phyloP scores from a whole-genome alignment of 2,888 invertebrate genomes.

The Bellardia pandia region DNA sequence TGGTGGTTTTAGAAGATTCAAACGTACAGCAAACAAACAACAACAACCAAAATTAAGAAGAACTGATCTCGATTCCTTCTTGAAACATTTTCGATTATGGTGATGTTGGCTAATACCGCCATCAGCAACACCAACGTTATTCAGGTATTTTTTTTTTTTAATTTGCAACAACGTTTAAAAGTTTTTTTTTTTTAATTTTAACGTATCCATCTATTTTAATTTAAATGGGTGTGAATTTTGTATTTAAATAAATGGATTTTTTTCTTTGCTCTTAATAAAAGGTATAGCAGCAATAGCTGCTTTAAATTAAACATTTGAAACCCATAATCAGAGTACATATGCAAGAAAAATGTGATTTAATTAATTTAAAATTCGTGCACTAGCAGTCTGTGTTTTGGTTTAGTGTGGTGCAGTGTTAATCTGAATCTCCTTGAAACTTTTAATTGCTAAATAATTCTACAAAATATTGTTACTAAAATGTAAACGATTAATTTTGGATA shows the following conservation, averaged over 20 bases:
- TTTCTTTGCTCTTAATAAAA: neutral
- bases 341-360: constrained; percentile 20
- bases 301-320: neutral
- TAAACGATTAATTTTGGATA: neutral
- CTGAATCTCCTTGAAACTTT: neutral
- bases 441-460: neutral
- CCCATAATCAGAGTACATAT: neutral
- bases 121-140: constrained; percentile 39
- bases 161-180: constrained; percentile 33
- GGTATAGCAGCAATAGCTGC: neutral
- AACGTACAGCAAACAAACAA: constrained; percentile 26
- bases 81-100: neutral
- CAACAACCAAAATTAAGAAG: constrained; percentile 13
- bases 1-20: constrained; percentile 55
- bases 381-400: neutral
- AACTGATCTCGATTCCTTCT: constrained; percentile 32
- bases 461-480: neutral
- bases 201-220: neutral
- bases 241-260: constrained; percentile 14
- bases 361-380: constrained; percentile 17
- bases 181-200: neutral
- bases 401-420: neutral
- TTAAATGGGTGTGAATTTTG: constrained; percentile 32
- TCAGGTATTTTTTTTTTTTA: constrained; percentile 34
- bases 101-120: constrained; percentile 4